Conservation (phyloP, 2,888 invertebrate species). For the Trachelus iudaicus region DNA sequence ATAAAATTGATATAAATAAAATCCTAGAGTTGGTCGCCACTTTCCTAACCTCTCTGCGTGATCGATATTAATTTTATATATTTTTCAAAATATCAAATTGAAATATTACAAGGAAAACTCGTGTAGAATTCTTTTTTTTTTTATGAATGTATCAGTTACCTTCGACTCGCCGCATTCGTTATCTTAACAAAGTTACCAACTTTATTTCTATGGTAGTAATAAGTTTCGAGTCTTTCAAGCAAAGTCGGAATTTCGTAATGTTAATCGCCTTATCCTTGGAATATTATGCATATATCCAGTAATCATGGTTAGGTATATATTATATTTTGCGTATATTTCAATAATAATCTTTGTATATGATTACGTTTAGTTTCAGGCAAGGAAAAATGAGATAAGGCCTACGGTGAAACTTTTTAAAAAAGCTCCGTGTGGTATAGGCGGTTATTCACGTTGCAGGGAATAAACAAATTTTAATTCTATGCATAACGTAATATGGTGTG, state of each 20-base stretch:
- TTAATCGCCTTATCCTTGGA: too few relatives aligned
- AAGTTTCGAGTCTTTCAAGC: not conserved
- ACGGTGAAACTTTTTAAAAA: not conserved
- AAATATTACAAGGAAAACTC: not conserved
- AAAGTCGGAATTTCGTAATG: not conserved
- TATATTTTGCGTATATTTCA: not conserved
- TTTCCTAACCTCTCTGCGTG: not conserved
- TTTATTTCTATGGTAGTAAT: not conserved
- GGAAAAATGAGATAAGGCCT: not conserved
- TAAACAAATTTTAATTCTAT: not conserved
- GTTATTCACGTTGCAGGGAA: not conserved
- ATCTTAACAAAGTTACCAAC: not conserved
- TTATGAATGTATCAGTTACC: not conserved
- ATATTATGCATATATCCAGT: not conserved
- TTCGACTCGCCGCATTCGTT: not conserved
- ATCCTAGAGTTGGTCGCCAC: not conserved
- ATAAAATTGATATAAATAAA: constrained; percentile 58
- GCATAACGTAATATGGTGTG: not conserved
- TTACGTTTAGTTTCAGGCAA: not conserved
- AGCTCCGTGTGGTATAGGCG: not conserved
- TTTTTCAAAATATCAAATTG: not conserved
- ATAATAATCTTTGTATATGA: not conserved
- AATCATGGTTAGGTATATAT: not conserved
- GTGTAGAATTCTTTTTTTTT: too few relatives aligned
- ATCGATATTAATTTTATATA: not conserved